Evolutionary conservation across 2,113 vertebrate species (phyloP).

Genomic region (Cheirogaleus medius): DNA sequence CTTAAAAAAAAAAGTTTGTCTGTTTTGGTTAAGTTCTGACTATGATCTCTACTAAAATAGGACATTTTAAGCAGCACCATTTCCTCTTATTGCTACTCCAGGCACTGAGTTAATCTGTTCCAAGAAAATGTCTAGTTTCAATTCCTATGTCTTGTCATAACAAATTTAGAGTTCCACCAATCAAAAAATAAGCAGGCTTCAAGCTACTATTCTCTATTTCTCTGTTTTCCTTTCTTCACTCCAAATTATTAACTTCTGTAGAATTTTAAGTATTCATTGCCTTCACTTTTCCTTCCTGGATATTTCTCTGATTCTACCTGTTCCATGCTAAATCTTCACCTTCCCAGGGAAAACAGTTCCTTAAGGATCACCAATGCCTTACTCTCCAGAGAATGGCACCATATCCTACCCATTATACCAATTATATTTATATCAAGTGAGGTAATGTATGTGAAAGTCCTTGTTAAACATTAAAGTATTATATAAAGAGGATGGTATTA

Average conservation of each 20-base stretch:
- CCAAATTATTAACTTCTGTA: neutral
- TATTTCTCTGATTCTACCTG: neutral
- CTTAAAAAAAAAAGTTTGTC: neutral
- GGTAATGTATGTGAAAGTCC: neutral
- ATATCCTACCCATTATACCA: neutral
- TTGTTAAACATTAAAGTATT: neutral
- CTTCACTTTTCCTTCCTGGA: neutral
- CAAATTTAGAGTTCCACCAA: neutral
- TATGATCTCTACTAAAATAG: neutral
- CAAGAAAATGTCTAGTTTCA: neutral
- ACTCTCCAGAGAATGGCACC: neutral
- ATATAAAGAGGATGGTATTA: neutral
- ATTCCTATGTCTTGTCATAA: neutral
- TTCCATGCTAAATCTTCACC: neutral
- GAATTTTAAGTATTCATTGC: neutral
- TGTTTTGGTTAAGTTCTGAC: neutral
- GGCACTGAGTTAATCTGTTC: neutral
- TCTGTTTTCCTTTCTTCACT: neutral
- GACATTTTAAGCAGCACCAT: neutral
- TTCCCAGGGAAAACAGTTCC: neutral
- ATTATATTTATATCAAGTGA: neutral
- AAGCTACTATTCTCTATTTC: neutral
- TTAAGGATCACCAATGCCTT: neutral
- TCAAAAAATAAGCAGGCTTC: neutral
- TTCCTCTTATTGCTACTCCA: neutral